Percentiles rank a stretch among this genome's conserved stretches.
These are phyloP conservation scores for Mastomys natalensis DNA, from an alignment of 2,113 vertebrate species.

Conservation along the genomic window DNA sequence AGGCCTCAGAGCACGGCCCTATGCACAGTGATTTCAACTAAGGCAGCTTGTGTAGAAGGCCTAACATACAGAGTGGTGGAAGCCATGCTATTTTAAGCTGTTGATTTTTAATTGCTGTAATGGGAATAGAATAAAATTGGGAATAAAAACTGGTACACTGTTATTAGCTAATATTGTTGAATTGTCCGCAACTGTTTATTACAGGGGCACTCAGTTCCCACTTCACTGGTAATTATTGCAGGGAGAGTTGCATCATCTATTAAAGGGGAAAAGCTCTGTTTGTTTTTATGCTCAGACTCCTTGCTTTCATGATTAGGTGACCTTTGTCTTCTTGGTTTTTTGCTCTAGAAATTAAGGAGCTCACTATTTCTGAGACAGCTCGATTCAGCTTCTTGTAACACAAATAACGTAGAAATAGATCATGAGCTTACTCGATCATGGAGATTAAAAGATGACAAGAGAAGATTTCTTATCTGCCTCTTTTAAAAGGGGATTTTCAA, in stretches of 20 bases:
- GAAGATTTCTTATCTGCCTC: background rate
- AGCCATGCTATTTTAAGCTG: background rate
- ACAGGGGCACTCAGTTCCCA: background rate
- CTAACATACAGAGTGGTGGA: background rate
- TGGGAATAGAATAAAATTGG: background rate
- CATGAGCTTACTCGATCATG: background rate
- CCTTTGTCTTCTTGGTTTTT: background rate
- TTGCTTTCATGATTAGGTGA: background rate
- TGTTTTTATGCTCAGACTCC: background rate
- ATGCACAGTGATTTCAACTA: background rate
- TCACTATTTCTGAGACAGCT: conserved; percentile 21
- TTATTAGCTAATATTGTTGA: conserved; percentile 24
- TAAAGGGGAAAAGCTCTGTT: background rate
- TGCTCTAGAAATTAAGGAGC: background rate
- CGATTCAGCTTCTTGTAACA: background rate
- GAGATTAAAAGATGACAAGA: background rate
- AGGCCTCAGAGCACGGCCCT: background rate
- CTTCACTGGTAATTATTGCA: background rate
- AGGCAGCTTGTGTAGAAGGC: background rate
- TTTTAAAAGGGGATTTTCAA: background rate
- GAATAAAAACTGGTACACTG: background rate
- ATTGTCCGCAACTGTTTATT: background rate
- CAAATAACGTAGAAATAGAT: background rate
- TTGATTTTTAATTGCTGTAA: background rate
- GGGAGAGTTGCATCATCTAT: background rate